Base-by-base conservation (phyloP, 2,888 invertebrate species). In the Drepana falcataria region DNA sequence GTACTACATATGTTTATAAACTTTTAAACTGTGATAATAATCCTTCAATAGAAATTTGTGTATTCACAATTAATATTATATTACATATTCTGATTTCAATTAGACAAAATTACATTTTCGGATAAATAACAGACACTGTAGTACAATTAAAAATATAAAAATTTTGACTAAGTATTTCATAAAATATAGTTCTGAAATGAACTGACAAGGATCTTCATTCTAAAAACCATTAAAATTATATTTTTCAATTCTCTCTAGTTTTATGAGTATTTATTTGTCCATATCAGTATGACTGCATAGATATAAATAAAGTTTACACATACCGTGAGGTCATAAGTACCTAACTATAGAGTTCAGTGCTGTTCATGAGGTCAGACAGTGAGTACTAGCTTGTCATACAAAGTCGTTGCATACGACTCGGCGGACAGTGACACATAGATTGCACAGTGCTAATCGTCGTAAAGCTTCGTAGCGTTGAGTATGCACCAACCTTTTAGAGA, bases 291-390 rank as follows among this genome's bases (percentile, higher is more conserved):
- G 57, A 66, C 63, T 51, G 53, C 66, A 68, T 61, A 52, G 68
- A 55, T 68, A 68, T 61, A 66, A 66, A 68, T 66, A 66, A 67
- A 68, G 47, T 21, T 7, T 34, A 7, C 52, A 53, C 53, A 41
- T 54, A 55, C 54, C 59, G 65, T 65, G 66, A 65, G 63, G 57
- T 66, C 68, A 66, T 68, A 54, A 51, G 47, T 53, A 7, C 52
- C 52, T 57, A 59, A 51, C 5, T 55, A 58, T 54, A 56, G 55
- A 51, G 51, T 51, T 48, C 59, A 59, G 58, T 56, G 58, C 58
- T 67, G 55, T 49, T 56, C 54, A 59, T 67, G 59, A 67, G 65
- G 68, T 66, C 65, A 67, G 60, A 59, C 57, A 66, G 57, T 37
- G 37, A 5, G 5, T 5, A 37, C 5, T 3, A 37, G 40, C 34